Conservation (phyloP, 2,113 vertebrate genomes). For the Psephotus haematonotus region DNA sequence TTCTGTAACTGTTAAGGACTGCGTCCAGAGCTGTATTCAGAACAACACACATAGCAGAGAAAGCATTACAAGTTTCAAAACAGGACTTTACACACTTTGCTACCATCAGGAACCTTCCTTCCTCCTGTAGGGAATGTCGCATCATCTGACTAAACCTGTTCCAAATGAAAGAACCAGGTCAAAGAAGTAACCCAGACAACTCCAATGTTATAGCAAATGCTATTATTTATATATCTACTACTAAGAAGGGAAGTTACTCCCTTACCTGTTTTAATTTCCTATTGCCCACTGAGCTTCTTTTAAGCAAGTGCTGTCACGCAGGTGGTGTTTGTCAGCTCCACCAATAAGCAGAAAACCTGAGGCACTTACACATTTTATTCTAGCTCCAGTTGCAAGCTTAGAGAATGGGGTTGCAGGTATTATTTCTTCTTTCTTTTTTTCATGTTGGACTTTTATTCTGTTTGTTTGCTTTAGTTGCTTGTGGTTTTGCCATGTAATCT, state of each 20-base stretch:
- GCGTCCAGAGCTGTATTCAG: background rate
- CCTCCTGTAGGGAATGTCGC: background rate
- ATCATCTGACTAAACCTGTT: background rate
- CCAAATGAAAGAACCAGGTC: conserved; percentile 1
- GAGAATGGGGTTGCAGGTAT: background rate
- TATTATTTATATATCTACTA: background rate
- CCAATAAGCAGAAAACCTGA: background rate
- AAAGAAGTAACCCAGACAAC: conserved; percentile 7
- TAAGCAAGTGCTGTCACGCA: background rate
- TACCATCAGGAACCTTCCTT: background rate
- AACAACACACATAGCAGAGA: background rate
- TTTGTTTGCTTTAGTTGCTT: background rate
- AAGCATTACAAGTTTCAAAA: background rate
- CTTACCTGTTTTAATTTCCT: background rate
- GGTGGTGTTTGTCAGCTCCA: background rate
- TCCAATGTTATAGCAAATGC: background rate
- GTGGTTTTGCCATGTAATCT: background rate
- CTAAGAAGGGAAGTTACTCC: background rate
- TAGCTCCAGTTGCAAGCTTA: background rate
- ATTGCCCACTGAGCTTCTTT: background rate
- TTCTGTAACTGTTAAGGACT: background rate
- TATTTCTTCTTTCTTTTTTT: background rate
- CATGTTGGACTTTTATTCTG: background rate
- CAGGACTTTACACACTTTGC: background rate
- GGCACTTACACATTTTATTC: background rate